A percentile compares a stretch with the other conserved stretches of the same genome.
These are phyloP conservation scores for Lucilia cuprina DNA, from an alignment of 1,140 invertebrate genomes.

Conservation along the genomic window DNA sequence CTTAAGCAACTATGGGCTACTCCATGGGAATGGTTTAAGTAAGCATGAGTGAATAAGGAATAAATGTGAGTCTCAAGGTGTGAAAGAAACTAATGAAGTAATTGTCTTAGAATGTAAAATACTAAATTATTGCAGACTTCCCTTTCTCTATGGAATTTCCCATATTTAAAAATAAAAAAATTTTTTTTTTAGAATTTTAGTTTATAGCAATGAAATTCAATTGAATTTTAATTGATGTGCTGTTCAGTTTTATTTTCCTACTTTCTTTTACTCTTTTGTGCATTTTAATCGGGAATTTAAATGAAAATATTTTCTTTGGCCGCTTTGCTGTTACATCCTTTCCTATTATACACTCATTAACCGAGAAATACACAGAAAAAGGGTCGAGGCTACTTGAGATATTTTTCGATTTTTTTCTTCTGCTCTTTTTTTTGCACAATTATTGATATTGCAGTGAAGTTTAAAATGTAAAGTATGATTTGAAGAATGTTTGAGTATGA, in stretches of 20 bases:
- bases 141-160: neutral
- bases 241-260: neutral
- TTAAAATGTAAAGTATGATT: neutral
- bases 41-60: too few species aligned
- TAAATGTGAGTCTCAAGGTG: too few species aligned
- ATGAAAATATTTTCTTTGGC: constrained; percentile 2
- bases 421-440: neutral
- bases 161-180: neutral
- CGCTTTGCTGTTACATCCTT: neutral
- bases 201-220: neutral
- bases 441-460: neutral
- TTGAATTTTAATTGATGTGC: neutral
- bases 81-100: too few species aligned
- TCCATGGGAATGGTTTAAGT: neutral
- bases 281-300: neutral
- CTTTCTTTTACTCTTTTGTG: neutral
- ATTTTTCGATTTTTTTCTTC: neutral
- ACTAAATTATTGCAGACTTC: too few species aligned
- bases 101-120: too few species aligned
- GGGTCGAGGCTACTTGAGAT: neutral
- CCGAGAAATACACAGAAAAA: neutral
- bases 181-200: neutral
- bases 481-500: neutral
- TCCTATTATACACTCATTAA: neutral
- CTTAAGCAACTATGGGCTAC: neutral